Evolutionary conservation across 2,797 vertebrate species (phyloP).

Genomic region (Eptatretus atami): DNA sequence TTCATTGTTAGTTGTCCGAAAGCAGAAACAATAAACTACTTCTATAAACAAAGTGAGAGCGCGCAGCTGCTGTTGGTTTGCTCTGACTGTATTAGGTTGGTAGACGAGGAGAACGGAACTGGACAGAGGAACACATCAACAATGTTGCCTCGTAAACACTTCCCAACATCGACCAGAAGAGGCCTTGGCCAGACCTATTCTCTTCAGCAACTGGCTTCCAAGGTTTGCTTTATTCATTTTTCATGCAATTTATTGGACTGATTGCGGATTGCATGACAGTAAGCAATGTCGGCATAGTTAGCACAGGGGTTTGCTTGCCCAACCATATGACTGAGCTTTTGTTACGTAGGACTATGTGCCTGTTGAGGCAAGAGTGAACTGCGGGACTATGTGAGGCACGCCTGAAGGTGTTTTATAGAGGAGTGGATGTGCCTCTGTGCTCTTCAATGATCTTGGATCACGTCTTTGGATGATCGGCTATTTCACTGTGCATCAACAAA

Average conservation of each 20-base stretch:
- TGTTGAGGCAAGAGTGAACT: conserved; percentile 86
- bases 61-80: too few relatives aligned
- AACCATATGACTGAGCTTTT: background rate
- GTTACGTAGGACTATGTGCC: conserved; percentile 60
- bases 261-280: too few relatives aligned
- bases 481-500: conserved; percentile 6
- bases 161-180: conserved; percentile 81
- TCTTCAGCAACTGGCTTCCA: conserved; percentile 99
- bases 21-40: too few relatives aligned
- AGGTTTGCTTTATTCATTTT: conserved; percentile 18
- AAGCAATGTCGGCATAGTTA: too few relatives aligned
- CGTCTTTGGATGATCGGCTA: conserved; percentile 88
- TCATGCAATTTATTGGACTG: too few relatives aligned
- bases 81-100: conserved; percentile 23
- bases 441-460: conserved; percentile 96
- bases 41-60: too few relatives aligned
- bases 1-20: too few relatives aligned
- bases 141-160: conserved; percentile 76
- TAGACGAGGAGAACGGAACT: conserved; percentile 78
- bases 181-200: conserved; percentile 57
- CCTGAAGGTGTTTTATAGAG: conserved; percentile 90
- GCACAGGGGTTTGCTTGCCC: too few relatives aligned
- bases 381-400: conserved; percentile 82
- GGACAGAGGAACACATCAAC: conserved; percentile 96
- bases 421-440: conserved; percentile 87